A percentile compares a stretch with the other conserved stretches of the same genome.
Conservation (phyloP, 2,797 vertebrate species). For the Lithobates sylvaticus region DNA sequence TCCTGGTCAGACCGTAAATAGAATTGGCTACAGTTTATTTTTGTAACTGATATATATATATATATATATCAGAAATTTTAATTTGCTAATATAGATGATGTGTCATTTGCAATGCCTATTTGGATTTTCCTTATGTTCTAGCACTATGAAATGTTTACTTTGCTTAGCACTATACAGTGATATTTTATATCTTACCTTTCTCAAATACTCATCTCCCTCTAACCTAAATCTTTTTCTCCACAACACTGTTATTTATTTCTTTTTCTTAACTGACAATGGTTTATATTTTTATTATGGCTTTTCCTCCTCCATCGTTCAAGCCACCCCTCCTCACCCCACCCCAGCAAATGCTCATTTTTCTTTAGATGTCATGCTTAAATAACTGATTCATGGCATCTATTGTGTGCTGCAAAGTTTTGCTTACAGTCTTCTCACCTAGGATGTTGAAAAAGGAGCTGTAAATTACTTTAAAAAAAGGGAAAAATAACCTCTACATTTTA, state of each 20-base stretch:
- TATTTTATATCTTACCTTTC: neutral
- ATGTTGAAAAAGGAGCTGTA: conserved; percentile 40
- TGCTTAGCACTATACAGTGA: neutral
- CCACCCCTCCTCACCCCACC: neutral
- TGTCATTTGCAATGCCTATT: neutral
- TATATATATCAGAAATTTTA: too few species aligned
- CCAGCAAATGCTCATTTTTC: conserved; percentile 38
- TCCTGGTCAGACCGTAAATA: neutral
- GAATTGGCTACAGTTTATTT: neutral
- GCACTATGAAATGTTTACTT: neutral
- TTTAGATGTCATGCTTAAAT: conserved; percentile 54
- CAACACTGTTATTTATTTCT: conserved; percentile 39
- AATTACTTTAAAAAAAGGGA: conserved; percentile 48
- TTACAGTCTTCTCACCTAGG: conserved; percentile 45
- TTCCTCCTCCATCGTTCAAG: neutral
- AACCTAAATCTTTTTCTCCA: conserved; percentile 27
- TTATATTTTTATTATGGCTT: conserved; percentile 48
- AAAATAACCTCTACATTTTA: neutral
- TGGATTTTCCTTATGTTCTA: neutral
- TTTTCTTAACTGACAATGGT: conserved; percentile 30
- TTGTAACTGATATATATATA: too few species aligned
- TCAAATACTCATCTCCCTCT: neutral
- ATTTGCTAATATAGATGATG: neutral
- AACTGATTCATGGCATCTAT: conserved; percentile 57
- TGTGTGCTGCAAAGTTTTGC: conserved; percentile 50